Percentiles rank a stretch among this genome's conserved stretches.
Conservation (phyloP, 2,888 invertebrate species). For the Heteromurus nitidus region DNA sequence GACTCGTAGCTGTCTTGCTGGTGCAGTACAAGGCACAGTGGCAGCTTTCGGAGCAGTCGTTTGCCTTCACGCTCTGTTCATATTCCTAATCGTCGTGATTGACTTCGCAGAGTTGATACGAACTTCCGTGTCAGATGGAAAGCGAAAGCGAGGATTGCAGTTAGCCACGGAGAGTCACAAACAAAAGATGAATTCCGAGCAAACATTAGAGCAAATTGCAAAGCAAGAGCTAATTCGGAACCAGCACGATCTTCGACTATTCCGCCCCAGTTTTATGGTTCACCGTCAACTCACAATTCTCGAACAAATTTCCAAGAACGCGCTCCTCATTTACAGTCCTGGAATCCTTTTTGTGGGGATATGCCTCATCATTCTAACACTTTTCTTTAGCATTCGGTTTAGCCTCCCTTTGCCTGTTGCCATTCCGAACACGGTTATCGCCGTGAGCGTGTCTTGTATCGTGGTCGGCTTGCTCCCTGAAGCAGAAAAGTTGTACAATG, state of each 20-base stretch:
- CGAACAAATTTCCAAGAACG: background rate
- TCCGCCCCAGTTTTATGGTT: background rate
- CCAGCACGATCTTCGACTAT: background rate
- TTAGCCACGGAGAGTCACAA: background rate
- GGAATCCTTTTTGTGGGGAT: background rate
- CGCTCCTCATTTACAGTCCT: background rate
- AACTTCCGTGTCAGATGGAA: background rate
- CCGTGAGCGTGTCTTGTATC: background rate
- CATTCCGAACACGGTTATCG: background rate
- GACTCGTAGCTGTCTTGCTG: background rate
- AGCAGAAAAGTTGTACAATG: background rate
- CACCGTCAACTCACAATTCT: background rate
- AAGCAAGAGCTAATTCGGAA: no score
- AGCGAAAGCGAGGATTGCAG: background rate
- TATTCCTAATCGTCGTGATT: background rate
- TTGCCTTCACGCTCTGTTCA: background rate
- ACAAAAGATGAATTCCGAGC: no score
- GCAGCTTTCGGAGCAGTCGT: background rate
- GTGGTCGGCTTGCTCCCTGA: background rate
- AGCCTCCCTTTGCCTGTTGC: background rate
- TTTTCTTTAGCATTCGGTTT: background rate
- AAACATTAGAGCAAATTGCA: no score
- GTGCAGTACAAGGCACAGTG: background rate
- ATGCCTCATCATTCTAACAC: background rate
- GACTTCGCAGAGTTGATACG: background rate